Evolutionary conservation across 1,140 invertebrate species (phyloP).

Genomic region (Rhopalosiphum padi): DNA sequence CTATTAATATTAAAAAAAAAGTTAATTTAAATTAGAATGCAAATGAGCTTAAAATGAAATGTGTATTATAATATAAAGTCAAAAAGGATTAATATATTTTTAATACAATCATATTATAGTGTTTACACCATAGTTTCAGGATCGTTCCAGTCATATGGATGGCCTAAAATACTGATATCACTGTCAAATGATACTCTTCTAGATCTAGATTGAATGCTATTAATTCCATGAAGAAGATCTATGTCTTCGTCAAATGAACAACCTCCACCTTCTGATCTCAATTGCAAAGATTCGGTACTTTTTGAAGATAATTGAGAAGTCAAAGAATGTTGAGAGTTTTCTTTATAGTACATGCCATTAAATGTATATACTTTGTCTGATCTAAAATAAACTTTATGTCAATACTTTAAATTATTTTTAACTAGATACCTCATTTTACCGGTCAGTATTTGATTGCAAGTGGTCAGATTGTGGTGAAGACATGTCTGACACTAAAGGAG

Average conservation of each 20-base stretch:
- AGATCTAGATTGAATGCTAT: conserved; percentile 23
- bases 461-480: conserved; percentile 63
- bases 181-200: conserved; percentile 49
- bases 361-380: conserved; percentile 54
- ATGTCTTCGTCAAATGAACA: conserved; percentile 49
- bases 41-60: conserved; percentile 21
- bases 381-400: conserved; percentile 9
- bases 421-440: conserved; percentile 14
- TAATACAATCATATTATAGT: not conserved
- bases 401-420: not conserved
- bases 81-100: not conserved
- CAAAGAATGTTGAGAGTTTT: conserved; percentile 54
- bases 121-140: conserved; percentile 58
- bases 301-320: conserved; percentile 52
- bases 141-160: conserved; percentile 59
- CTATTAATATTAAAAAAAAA: not conserved
- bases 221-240: conserved; percentile 6
- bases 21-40: conserved; percentile 20
- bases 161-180: not conserved
- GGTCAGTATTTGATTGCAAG: conserved; percentile 49
- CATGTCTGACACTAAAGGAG: conserved; percentile 68
- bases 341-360: conserved; percentile 55
- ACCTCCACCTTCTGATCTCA: conserved; percentile 52
- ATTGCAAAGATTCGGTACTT: conserved; percentile 53
- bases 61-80: not conserved